Base-by-base conservation (phyloP, 2,797 vertebrate species). In the Eidolon dupreanum region DNA sequence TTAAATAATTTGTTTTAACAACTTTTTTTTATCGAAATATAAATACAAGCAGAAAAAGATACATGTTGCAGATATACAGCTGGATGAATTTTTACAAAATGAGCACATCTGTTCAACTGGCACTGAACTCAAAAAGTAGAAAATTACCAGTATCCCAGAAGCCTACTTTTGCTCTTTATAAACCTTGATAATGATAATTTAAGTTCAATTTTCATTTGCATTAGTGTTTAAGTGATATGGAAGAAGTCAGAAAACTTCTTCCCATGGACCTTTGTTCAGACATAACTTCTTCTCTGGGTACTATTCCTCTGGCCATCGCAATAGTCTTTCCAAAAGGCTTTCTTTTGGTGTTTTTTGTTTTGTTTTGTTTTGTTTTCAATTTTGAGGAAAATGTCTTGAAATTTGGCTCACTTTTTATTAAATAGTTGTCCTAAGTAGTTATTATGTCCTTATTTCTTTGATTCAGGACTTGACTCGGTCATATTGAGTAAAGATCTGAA, bases 301-400 rank as follows among this genome's bases (percentile, higher is more conserved):
- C 36, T 15, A 16, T 24, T 63, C 53, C 31, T 36, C n/a, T 63
- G 31, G 5, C 28, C 17, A 31, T 57, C 22, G 33, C n/a, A 10
- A 17, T 1, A 84, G 20, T 4, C 43, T 38, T 55, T 70, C 19
- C 63, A 36, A 75, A 8, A 83, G 41, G 6, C 57, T 87, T 79
- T 90, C 26, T 57, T 65, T 75, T 9, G 0, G 0, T 83, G 26
- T 20, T 36, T 49, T 49, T 49, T 49, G 49, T 16, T 49, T 49
- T 49, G 49, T 5, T 49, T 49, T 10, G 1, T 49, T 65, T 8
- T 26, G 20, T 33, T 17, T 53, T 93, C 33, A 38, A 70, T 88
- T 66, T 38, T 92, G 33, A 93, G 43, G 17, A 88, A 73, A 75
- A 71, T 41, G 49, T 75, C 53, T 78, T 73, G 82, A 73, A 51